phyloP scores from a whole-genome alignment of 2,113 vertebrate genomes.

The Colaptes auratus region DNA sequence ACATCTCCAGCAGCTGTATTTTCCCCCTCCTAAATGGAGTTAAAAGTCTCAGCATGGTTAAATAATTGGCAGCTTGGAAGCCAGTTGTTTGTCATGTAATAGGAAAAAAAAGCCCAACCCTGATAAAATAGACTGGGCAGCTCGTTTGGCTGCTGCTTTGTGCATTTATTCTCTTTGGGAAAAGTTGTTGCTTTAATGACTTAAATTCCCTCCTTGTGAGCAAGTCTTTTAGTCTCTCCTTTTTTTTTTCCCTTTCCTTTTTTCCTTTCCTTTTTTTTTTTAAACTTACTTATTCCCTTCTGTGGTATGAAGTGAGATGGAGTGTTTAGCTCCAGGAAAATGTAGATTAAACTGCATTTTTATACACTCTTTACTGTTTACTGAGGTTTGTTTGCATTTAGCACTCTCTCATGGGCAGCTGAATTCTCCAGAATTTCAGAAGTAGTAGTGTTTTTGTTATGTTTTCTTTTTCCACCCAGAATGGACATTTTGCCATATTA shows the following conservation, averaged over 20 bases:
- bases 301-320: neutral
- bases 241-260: neutral
- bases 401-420: neutral
- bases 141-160: slow-evolving; percentile 9
- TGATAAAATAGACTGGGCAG: slow-evolving; percentile 8
- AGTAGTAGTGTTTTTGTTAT: neutral
- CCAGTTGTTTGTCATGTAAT: slow-evolving; percentile 16
- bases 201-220: slow-evolving; percentile 10
- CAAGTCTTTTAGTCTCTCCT: neutral
- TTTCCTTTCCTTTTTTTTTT: too few species aligned
- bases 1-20: slow-evolving; percentile 14
- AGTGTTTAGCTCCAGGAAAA: slow-evolving; percentile 2
- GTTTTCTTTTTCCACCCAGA: neutral
- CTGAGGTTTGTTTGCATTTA: slow-evolving; percentile 28
- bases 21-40: slow-evolving; percentile 7
- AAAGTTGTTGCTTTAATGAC: slow-evolving; percentile 10
- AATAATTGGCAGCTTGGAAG: slow-evolving; percentile 20
- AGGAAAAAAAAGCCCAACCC: neutral
- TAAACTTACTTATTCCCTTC: neutral
- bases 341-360: slow-evolving; percentile 34
- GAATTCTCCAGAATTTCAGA: neutral
- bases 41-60: neutral
- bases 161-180: slow-evolving; percentile 14
- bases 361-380: neutral
- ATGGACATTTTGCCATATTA: neutral